phyloP scores from a whole-genome alignment of 2,888 invertebrate species.

The Epiblema foenella region DNA sequence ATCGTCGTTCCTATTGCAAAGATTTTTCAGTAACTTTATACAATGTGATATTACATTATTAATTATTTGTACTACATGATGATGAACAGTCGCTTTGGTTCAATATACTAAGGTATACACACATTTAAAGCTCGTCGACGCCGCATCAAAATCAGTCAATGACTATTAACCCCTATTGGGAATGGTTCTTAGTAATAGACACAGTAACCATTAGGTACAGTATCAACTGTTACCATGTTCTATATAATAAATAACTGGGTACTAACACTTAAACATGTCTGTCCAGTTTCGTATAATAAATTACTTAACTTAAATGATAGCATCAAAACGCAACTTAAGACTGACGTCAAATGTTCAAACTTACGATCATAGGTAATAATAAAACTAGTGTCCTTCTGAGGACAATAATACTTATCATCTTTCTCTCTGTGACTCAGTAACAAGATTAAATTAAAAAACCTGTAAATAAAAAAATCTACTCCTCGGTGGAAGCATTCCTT shows the following conservation, averaged over 20 bases:
- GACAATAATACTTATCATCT: no score
- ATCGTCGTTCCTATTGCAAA: neutral
- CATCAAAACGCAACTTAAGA: no score
- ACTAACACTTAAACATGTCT: neutral
- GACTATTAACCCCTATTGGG: slow-evolving; percentile 11
- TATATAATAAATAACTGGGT: neutral
- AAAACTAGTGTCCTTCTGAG: no score
- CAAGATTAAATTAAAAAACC: no score
- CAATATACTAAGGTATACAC: neutral
- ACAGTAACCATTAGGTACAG: neutral
- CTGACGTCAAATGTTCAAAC: no score
- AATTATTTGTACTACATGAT: neutral
- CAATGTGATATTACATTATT: neutral
- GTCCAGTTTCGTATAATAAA: neutral
- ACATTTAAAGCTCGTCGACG: slow-evolving; percentile 30
- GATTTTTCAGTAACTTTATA: neutral
- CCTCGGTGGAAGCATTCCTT: no score
- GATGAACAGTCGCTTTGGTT: neutral
- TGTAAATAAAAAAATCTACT: no score
- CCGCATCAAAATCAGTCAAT: neutral
- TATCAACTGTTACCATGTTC: neutral
- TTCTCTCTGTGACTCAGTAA: no score
- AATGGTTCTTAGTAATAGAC: neutral
- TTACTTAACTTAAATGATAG: no score
- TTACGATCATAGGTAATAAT: no score